Base-by-base conservation (phyloP, 2,113 vertebrate species). In the Potamarius usumacintae region DNA sequence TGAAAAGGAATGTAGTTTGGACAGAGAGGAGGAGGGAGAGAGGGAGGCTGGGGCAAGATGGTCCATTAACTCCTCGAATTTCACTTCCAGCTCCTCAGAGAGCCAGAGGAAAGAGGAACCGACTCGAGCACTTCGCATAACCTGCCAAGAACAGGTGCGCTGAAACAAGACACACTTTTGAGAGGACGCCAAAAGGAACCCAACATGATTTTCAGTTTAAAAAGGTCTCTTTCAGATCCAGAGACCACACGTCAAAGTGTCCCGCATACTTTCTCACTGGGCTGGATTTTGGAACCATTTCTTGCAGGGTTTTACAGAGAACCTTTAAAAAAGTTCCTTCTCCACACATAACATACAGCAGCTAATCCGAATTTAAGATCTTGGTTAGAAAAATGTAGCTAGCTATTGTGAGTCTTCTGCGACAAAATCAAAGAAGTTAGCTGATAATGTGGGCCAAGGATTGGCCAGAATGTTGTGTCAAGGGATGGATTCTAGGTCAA, bases 1-100 rank as follows among this genome's bases (percentile, higher is more conserved):
- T 94, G 94, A 90, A 87, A 81, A 84, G 92, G 92, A 94, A 94
- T 94, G 94, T 88, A 92, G 90, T 86, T 92, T 92, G 84, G 85
- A 88, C 71, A 89, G 83, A 78, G 25, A 57, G 90, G 80, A 84
- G 85, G 18, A 90, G 88, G 90, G 18, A 53, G 88, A 11, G 79
- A 83, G 80, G 76, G 84, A 77, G 57, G n/a, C 1, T 20, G 83
- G 89, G 82, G 12, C 0, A 84, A 91, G 90, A 77, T 74, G 90
- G 92, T 90, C 90, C 89, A 93, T 93, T 94, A 94, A 91, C 84
- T 92, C 86, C 55, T 82, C 84, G 78, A 85, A 90, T 91, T 90
- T 88, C 77, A 74, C 85, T 82, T 86, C 74, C 48, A 74, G 63
- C 76, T 86, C 52, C 27, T 10, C 9, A 63, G 69, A 69, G 65